Base-by-base conservation (phyloP, 2,113 vertebrate species). In the Platysternon megacephalum region DNA sequence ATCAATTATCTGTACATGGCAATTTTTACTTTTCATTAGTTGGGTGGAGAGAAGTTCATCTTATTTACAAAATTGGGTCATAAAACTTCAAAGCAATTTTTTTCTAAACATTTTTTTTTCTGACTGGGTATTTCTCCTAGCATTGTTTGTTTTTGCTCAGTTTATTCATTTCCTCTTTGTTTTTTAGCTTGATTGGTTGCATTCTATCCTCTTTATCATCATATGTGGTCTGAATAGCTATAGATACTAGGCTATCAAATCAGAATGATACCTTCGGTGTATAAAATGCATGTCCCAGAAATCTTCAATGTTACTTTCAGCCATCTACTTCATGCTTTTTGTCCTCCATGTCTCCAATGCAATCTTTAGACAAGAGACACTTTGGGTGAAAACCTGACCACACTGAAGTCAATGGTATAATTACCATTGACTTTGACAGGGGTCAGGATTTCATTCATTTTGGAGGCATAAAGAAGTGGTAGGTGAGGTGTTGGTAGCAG, bases 1-100 rank as follows among this genome's bases (percentile, higher is more conserved):
- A 96, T 93, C 86, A 96, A 89, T 97, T 97, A 96, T 86, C 68
- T 26, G 72, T 93, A 95, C 83, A 92, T 72, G 90, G 95, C 95
- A 96, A 91, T 95, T 97, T 94, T 97, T 95, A 87, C 76, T 97
- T 97, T 96, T 97, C 93, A 93, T 96, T 95, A 98, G 92, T 88
- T 95, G 96, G 93, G 90, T 95, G 94, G 97, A 94, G 94, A 96
- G 86, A 95, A 22, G 35, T 95, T 97, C 82, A 94, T 96, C 91
- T 96, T 87, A 97, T 96, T 97, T 96, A 97, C 88, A 96, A 95
- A 32, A 94, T 88, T 89, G 97, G 97, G 94, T 95, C 87, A 90
- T 89, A 92, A 90, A 89, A 48, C 48, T 95, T 98, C 94, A 96
- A 94, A 97, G 91, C 52, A 52, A 48, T 74, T 88, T 89, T 72